Percentiles rank a stretch among this genome's conserved stretches.
phyloP scores from a whole-genome alignment of 2,888 invertebrate genomes.

The Schizotus pectinicornis region DNA sequence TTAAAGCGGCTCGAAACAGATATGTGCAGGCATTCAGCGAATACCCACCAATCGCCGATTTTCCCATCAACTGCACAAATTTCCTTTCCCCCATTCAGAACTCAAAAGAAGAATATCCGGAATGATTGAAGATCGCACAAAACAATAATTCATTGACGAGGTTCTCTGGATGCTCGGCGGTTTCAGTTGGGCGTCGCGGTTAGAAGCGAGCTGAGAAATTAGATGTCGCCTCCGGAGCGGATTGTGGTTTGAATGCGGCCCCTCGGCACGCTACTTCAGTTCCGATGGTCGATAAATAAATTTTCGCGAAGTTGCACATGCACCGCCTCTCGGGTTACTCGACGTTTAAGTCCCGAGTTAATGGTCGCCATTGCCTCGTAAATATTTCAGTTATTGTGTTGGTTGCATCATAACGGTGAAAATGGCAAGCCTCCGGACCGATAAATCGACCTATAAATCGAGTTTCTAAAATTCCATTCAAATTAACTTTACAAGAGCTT shows the following conservation, averaged over 20 bases:
- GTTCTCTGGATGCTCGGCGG: too few species aligned
- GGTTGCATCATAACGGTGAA: slow-evolving; percentile 5
- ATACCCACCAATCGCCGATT: neutral
- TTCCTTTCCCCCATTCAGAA: too few species aligned
- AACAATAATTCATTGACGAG: too few species aligned
- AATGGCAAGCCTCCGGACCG: slow-evolving; percentile 14
- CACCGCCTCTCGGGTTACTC: slow-evolving; percentile 20
- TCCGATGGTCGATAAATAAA: slow-evolving; percentile 46
- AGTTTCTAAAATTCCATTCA: slow-evolving; percentile 29
- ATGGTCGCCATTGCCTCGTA: slow-evolving; percentile 2
- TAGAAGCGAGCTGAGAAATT: neutral
- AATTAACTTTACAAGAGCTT: slow-evolving; percentile 27
- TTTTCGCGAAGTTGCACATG: slow-evolving; percentile 38
- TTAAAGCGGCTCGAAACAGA: slow-evolving; percentile 30
- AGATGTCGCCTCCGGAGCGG: slow-evolving; percentile 35
- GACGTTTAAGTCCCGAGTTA: slow-evolving; percentile 16
- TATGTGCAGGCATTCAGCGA: slow-evolving; percentile 21
- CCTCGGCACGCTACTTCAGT: slow-evolving; percentile 50
- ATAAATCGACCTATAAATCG: slow-evolving; percentile 13
- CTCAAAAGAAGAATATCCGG: too few species aligned
- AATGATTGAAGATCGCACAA: too few species aligned
- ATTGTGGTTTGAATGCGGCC: slow-evolving; percentile 48
- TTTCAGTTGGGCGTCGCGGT: too few species aligned
- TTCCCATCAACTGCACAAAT: neutral
- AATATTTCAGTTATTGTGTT: slow-evolving; percentile 2